These are phyloP conservation scores for Atherinomorus stipes DNA, from an alignment of 2,113 vertebrate species.

Conservation along the genomic window DNA sequence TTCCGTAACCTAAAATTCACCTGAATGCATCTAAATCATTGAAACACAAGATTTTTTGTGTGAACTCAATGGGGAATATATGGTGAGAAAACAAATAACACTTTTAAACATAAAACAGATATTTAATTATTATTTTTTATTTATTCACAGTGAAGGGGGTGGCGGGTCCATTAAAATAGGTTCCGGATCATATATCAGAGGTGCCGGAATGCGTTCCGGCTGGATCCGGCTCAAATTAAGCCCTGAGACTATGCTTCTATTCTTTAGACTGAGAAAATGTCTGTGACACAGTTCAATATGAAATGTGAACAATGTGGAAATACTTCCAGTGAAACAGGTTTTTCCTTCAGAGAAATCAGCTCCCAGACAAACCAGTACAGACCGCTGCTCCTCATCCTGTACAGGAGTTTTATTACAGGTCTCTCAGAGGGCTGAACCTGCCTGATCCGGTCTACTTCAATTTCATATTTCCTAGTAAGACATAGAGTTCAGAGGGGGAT, in stretches of 20 bases:
- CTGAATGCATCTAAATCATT: too few species aligned
- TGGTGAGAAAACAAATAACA: too few species aligned
- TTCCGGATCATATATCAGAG: too few species aligned
- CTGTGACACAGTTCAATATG: background rate
- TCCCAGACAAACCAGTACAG: background rate
- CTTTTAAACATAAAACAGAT: too few species aligned
- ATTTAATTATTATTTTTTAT: too few species aligned
- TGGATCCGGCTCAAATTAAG: too few species aligned
- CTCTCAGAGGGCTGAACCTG: conserved; percentile 10
- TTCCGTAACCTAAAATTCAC: too few species aligned
- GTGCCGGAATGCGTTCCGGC: too few species aligned
- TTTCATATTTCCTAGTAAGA: background rate
- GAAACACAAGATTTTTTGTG: too few species aligned
- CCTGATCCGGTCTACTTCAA: conserved; percentile 11
- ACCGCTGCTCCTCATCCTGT: conserved; percentile 6
- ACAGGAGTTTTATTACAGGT: background rate
- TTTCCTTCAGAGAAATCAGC: background rate
- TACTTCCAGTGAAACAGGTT: background rate
- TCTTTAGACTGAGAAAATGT: background rate
- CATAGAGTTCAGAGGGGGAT: background rate
- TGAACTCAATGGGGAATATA: too few species aligned
- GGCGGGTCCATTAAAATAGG: too few species aligned
- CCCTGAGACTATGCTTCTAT: background rate
- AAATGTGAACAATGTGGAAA: background rate
- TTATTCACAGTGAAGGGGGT: too few species aligned